phyloP scores from a whole-genome alignment of 30 jellyfish, hydroid and myxozoan genomes.

The Aurelia aurita complex sp. Pacific region DNA sequence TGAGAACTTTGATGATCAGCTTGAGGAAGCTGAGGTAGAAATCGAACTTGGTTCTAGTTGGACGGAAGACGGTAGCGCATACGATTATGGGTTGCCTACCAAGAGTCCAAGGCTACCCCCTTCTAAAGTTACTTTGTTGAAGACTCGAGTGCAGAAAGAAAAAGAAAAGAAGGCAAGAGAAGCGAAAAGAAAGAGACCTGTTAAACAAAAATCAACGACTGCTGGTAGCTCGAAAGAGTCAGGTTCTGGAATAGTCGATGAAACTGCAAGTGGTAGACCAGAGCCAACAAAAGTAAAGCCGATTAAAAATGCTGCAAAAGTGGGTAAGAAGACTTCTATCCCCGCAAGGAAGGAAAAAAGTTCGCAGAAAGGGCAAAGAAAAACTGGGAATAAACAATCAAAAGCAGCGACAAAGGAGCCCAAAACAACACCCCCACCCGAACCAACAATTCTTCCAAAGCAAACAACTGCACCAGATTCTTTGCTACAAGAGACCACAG shows the following conservation, averaged over 20 bases:
- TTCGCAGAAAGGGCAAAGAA: neutral
- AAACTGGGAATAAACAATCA: neutral
- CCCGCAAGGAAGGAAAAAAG: neutral
- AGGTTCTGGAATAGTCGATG: neutral
- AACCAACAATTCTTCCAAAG: too few relatives aligned
- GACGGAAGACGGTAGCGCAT: constrained; percentile 51
- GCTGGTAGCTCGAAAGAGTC: neutral
- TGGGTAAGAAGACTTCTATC: neutral
- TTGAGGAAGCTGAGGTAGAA: constrained; percentile 74
- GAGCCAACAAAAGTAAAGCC: neutral
- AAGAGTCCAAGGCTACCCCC: constrained; percentile 44
- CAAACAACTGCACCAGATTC: neutral
- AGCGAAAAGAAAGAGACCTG: neutral
- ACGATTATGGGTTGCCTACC: constrained; percentile 61
- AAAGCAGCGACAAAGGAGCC: neutral
- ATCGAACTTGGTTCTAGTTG: constrained; percentile 37
- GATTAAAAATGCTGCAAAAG: neutral
- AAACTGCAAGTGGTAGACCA: neutral
- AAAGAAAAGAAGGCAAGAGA: constrained; percentile 28
- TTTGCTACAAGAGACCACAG: neutral
- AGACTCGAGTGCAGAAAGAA: constrained; percentile 30
- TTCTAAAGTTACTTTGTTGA: constrained; percentile 21
- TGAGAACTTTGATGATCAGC: constrained; percentile 74
- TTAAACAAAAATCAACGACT: neutral
- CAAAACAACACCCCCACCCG: constrained; percentile 12